Conservation (phyloP, 2,888 invertebrate species). For the Norana najaformis region DNA sequence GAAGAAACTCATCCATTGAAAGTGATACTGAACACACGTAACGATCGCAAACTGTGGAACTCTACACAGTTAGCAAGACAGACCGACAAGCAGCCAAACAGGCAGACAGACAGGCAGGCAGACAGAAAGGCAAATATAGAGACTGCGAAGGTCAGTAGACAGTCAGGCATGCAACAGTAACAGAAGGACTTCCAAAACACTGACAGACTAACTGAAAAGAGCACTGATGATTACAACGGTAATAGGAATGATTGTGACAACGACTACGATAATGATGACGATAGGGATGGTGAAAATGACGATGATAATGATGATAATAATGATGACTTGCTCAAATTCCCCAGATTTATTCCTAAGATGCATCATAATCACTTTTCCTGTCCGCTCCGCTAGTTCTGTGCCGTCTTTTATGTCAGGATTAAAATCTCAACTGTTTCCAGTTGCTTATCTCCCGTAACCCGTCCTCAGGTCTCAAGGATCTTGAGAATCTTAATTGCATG, state of each 20-base stretch:
- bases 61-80: not conserved
- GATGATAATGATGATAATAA: constrained; percentile 23
- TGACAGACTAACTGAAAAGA: not conserved
- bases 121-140: not conserved
- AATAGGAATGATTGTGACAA: not conserved
- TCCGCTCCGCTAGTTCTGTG: too few relatives aligned
- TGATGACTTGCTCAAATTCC: too few relatives aligned
- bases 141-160: too few relatives aligned
- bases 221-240: not conserved
- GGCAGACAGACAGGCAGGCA: not conserved
- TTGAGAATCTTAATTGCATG: too few relatives aligned
- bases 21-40: not conserved
- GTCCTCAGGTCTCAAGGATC: too few relatives aligned
- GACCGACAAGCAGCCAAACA: not conserved
- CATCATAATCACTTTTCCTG: not conserved
- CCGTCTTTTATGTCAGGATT: too few relatives aligned
- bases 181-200: not conserved
- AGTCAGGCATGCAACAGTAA: not conserved
- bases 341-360: too few relatives aligned
- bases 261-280: not conserved
- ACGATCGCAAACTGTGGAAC: not conserved
- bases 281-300: constrained; percentile 8
- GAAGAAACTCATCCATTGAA: not conserved
- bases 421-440: too few relatives aligned
- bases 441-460: too few relatives aligned